phyloP scores from a whole-genome alignment of 2,113 vertebrate species.

The Uropsilus gracilis region DNA sequence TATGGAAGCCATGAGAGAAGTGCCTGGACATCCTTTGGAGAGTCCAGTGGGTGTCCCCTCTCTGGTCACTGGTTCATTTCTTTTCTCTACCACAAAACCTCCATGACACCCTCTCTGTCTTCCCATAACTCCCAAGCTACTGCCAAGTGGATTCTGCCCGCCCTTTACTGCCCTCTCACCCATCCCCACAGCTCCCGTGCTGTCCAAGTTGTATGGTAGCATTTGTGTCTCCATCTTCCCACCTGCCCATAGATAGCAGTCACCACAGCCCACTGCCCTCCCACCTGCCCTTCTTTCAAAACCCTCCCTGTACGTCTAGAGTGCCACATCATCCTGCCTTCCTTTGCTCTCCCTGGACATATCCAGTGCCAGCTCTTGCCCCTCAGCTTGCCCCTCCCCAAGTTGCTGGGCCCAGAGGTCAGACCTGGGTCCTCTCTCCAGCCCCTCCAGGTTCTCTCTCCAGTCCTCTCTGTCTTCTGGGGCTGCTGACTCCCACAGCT shows the following conservation, averaged over 20 bases:
- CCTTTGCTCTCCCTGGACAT: rapidly evolving
- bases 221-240: background rate
- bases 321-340: background rate
- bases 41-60: background rate
- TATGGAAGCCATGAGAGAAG: rapidly evolving
- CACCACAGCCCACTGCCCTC: background rate
- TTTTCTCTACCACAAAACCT: background rate
- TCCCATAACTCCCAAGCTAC: background rate
- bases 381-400: background rate
- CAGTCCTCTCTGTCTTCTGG: no score
- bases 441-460: no score
- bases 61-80: background rate
- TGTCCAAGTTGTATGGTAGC: background rate
- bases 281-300: background rate
- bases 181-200: background rate
- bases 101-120: background rate
- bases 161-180: background rate
- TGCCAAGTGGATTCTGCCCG: background rate
- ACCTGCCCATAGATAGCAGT: background rate
- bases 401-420: background rate
- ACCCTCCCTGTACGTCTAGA: background rate
- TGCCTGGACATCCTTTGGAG: background rate
- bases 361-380: background rate
- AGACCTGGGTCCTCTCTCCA: no score
- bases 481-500: background rate